These are phyloP conservation scores for Megalops atlanticus DNA, from an alignment of 2,113 vertebrate species.

Conservation along the genomic window DNA sequence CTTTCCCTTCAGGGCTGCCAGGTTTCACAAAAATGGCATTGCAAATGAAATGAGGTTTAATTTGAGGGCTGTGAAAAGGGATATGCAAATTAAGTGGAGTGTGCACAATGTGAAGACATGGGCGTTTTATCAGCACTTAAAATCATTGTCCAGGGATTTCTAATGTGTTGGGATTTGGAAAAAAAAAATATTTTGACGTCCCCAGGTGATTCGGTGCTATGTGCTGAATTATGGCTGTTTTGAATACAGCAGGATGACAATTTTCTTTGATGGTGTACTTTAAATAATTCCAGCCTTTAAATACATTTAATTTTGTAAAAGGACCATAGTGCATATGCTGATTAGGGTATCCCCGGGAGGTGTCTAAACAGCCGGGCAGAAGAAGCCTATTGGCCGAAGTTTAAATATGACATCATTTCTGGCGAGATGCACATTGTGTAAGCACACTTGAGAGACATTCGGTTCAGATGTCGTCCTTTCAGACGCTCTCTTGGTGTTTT, in stretches of 20 bases:
- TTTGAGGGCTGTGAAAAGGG: slow-evolving; percentile 21
- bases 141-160: slow-evolving; percentile 8
- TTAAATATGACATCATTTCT: background rate
- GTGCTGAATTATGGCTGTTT: slow-evolving; percentile 18
- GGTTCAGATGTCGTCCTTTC: background rate
- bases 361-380: background rate
- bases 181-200: background rate
- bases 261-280: slow-evolving; percentile 11
- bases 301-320: slow-evolving; percentile 12
- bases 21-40: background rate
- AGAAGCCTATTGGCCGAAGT: slow-evolving; percentile 2
- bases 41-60: slow-evolving; percentile 20
- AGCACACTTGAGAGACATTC: slow-evolving; percentile 1
- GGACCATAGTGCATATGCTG: background rate
- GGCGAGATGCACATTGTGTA: background rate
- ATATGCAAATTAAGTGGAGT: slow-evolving; percentile 19
- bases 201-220: background rate
- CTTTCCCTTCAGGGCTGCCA: background rate
- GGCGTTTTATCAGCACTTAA: slow-evolving; percentile 16
- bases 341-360: slow-evolving; percentile 4
- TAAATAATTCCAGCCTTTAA: slow-evolving; percentile 26
- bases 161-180: slow-evolving; percentile 13
- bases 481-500: background rate
- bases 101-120: background rate
- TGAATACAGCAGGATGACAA: background rate